These are phyloP conservation scores for Gnathonemus echidnorhynchus DNA, from an alignment of 2,113 vertebrate genomes.

Conservation along the genomic window DNA sequence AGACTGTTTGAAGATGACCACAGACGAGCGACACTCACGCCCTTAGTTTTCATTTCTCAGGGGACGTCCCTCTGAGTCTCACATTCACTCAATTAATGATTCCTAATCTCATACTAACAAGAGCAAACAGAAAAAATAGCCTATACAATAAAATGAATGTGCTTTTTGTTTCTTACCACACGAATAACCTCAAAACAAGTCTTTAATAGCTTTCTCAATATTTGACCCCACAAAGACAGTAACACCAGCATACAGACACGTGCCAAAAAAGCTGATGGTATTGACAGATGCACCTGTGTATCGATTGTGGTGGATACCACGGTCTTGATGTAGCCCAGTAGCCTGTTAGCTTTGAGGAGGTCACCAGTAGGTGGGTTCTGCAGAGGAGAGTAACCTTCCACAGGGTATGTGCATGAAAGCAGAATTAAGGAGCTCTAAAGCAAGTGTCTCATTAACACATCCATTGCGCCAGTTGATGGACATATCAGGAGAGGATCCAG, in stretches of 20 bases:
- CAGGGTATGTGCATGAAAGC: conserved; percentile 71
- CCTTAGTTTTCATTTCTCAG: too few species aligned
- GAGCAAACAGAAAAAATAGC: background rate
- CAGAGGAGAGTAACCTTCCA: conserved; percentile 80
- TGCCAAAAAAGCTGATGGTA: background rate
- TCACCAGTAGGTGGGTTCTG: conserved; percentile 79
- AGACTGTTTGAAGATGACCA: background rate
- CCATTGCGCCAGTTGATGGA: background rate
- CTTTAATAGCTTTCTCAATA: background rate
- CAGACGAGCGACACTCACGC: background rate
- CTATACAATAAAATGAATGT: background rate
- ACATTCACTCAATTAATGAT: background rate
- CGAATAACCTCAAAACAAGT: background rate
- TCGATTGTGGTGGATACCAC: conserved; percentile 76
- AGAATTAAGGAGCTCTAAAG: conserved; percentile 58
- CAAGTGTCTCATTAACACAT: background rate
- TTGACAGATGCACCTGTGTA: conserved; percentile 54
- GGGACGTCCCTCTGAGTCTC: background rate
- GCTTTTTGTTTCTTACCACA: background rate
- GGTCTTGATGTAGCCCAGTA: conserved; percentile 79
- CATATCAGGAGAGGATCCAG: background rate
- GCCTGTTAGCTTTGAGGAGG: conserved; percentile 73
- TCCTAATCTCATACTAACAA: background rate
- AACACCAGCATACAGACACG: background rate
- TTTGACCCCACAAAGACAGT: background rate